These are phyloP conservation scores for Platycheirus albimanus DNA, from an alignment of 2,888 invertebrate species.

Conservation along the genomic window DNA sequence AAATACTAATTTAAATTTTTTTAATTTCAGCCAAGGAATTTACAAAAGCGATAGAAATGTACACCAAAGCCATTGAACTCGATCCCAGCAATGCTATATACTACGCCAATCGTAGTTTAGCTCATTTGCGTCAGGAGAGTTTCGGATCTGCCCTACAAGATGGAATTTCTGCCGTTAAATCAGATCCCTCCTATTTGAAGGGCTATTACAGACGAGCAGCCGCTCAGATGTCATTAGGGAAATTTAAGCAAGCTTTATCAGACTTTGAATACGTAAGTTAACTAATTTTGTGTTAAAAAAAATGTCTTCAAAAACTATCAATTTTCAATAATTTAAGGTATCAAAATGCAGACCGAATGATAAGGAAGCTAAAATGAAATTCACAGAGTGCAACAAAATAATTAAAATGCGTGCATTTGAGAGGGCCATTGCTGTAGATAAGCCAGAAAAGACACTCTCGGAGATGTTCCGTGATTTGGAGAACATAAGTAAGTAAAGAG, in stretches of 20 bases:
- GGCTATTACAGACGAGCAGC: slow-evolving; percentile 98
- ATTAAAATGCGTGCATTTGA: slow-evolving; percentile 97
- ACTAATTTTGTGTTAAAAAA: neutral
- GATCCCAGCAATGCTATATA: slow-evolving; percentile 93
- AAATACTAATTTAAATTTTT: no score
- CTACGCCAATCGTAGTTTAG: slow-evolving; percentile 97
- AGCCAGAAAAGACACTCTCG: slow-evolving; percentile 92
- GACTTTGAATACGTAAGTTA: slow-evolving; percentile 96
- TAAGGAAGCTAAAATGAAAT: slow-evolving; percentile 96
- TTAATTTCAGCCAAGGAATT: slow-evolving; percentile 93
- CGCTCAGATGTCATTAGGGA: slow-evolving; percentile 98
- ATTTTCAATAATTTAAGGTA: slow-evolving; percentile 85
- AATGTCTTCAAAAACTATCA: neutral
- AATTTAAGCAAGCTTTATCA: slow-evolving; percentile 97
- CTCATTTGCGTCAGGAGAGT: slow-evolving; percentile 96
- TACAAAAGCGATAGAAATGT: slow-evolving; percentile 93
- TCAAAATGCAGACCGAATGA: slow-evolving; percentile 96
- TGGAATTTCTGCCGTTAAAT: slow-evolving; percentile 94
- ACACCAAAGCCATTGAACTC: slow-evolving; percentile 93
- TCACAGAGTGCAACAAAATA: slow-evolving; percentile 96
- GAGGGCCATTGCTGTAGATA: slow-evolving; percentile 97
- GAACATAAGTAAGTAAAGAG: slow-evolving; percentile 88
- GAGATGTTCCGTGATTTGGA: slow-evolving; percentile 93
- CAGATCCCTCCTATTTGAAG: slow-evolving; percentile 95
- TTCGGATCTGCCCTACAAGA: slow-evolving; percentile 97